Percentiles rank a stretch among this genome's conserved stretches.
phyloP scores from a whole-genome alignment of 2,888 invertebrate species.

The Lasioglossum lativentre region DNA sequence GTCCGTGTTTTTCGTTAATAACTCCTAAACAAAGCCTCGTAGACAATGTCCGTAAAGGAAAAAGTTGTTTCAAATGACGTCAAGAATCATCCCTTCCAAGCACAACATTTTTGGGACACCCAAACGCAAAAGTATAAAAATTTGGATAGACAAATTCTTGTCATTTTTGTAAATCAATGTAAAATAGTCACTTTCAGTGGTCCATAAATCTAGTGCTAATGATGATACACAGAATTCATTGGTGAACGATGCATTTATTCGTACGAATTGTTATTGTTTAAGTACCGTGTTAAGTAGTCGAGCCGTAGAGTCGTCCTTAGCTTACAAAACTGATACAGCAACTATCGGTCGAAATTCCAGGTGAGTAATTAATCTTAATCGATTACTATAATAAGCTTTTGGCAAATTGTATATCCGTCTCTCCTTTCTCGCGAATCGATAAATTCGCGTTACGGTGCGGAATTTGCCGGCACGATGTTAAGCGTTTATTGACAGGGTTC shows the following conservation, averaged over 20 bases:
- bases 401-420: not conserved
- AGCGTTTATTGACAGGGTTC: conserved; percentile 3
- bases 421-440: not conserved
- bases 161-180: too few species aligned
- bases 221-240: not conserved
- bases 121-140: not conserved
- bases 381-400: conserved; percentile 16
- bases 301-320: not conserved
- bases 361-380: not conserved
- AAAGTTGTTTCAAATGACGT: too few species aligned
- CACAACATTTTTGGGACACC: too few species aligned
- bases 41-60: too few species aligned
- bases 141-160: too few species aligned
- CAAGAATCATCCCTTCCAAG: too few species aligned
- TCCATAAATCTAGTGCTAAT: not conserved
- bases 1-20: too few species aligned
- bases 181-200: too few species aligned
- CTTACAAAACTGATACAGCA: not conserved
- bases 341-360: not conserved
- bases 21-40: too few species aligned
- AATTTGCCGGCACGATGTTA: not conserved
- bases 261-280: not conserved
- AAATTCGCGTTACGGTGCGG: not conserved
- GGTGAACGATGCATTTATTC: not conserved
- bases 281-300: conserved; percentile 2